Evolutionary conservation across 2,888 invertebrate species (phyloP).

Genomic region (Lissonota sp.): DNA sequence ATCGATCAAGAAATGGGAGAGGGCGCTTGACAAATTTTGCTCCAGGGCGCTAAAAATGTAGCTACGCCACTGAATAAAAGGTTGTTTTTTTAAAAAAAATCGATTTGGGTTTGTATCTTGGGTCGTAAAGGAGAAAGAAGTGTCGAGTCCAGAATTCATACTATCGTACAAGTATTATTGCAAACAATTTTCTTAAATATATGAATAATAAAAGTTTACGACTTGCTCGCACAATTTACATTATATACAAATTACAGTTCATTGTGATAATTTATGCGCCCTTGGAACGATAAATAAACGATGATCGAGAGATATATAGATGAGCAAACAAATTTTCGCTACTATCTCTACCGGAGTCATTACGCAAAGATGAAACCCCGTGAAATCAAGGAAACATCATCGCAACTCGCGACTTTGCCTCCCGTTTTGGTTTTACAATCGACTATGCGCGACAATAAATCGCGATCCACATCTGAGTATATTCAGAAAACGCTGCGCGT

Average conservation of each 20-base stretch:
- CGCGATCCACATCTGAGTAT: neutral
- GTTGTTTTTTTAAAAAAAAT: too few species aligned
- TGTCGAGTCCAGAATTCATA: neutral
- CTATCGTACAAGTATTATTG: slow-evolving; percentile 53
- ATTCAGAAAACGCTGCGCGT: neutral
- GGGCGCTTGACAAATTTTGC: too few species aligned
- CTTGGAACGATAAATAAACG: slow-evolving; percentile 29
- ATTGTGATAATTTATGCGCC: slow-evolving; percentile 59
- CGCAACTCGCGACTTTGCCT: neutral
- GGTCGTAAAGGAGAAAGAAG: too few species aligned
- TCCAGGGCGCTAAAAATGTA: too few species aligned
- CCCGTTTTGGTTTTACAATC: slow-evolving; percentile 5
- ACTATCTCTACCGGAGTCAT: neutral
- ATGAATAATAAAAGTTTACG: slow-evolving; percentile 71
- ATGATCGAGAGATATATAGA: neutral
- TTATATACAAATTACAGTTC: slow-evolving; percentile 78
- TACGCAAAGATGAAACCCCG: neutral
- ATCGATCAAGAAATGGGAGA: too few species aligned
- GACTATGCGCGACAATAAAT: slow-evolving; percentile 12
- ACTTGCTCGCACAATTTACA: slow-evolving; percentile 75
- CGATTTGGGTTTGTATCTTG: too few species aligned
- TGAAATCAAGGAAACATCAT: neutral
- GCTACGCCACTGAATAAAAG: too few species aligned
- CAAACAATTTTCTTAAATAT: slow-evolving; percentile 54
- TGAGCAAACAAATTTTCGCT: slow-evolving; percentile 12